A percentile compares a stretch with the other conserved stretches of the same genome.
phyloP scores from a whole-genome alignment of 1,140 invertebrate species.

The Alviniconcha marisindica region DNA sequence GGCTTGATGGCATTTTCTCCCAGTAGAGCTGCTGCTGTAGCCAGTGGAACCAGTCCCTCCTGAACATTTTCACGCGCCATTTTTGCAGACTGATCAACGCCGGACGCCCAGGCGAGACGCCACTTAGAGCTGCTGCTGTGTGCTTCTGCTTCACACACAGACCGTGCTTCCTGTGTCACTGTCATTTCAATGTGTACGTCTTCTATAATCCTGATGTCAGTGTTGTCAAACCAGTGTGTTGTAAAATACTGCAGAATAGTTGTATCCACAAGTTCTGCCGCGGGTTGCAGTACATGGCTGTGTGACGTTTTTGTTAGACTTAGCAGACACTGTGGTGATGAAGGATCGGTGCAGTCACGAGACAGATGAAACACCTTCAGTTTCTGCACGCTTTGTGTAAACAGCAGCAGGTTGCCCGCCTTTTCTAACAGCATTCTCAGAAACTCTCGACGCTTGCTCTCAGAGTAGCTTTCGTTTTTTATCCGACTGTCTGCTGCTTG shows the following conservation, averaged over 20 bases:
- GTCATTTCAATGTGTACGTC: not conserved
- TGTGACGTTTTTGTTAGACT: conserved; percentile 26
- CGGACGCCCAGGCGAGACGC: not conserved
- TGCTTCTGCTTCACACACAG: not conserved
- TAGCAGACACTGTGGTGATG: conserved; percentile 31
- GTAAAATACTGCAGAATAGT: not conserved
- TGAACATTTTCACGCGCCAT: not conserved
- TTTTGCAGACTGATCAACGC: not conserved
- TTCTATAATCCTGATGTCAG: not conserved
- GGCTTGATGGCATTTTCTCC: not conserved
- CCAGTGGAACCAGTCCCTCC: not conserved
- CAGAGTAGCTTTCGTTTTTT: conserved; percentile 55
- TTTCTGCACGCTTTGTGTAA: conserved; percentile 68
- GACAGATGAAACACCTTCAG: conserved; percentile 66
- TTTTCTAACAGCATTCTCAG: conserved; percentile 59
- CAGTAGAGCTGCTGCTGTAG: not conserved
- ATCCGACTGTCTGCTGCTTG: conserved; percentile 67
- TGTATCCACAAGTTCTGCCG: not conserved
- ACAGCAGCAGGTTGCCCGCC: conserved; percentile 67
- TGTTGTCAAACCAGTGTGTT: not conserved
- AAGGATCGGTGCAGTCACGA: conserved; percentile 14
- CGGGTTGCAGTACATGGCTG: not conserved
- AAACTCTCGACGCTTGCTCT: conserved; percentile 60
- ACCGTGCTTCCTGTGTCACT: not conserved
- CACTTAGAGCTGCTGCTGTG: not conserved